phyloP scores from a whole-genome alignment of 2,113 vertebrate species.

The Muntiacus reevesi region DNA sequence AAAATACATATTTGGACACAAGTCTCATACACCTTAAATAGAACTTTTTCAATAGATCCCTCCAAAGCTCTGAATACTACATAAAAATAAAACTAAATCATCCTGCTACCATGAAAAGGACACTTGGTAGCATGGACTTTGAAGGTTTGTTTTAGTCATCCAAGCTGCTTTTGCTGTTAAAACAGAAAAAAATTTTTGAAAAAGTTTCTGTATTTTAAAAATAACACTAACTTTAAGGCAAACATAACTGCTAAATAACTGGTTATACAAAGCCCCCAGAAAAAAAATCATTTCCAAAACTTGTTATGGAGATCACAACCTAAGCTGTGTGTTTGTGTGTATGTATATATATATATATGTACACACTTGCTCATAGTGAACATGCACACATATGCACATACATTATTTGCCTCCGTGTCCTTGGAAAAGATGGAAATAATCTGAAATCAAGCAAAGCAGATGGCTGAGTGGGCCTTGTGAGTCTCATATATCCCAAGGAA shows the following conservation, averaged over 20 bases:
- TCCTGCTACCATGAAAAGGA: neutral
- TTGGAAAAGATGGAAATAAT: slow-evolving; percentile 52
- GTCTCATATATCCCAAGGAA: slow-evolving; percentile 9
- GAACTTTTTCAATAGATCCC: neutral
- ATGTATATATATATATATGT: rapidly evolving
- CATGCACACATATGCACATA: neutral
- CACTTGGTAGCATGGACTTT: neutral
- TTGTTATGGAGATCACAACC: neutral
- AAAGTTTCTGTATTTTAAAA: slow-evolving; percentile 11
- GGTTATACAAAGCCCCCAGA: neutral
- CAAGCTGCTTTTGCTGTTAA: neutral
- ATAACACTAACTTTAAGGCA: neutral
- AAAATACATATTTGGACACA: neutral
- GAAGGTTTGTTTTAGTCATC: neutral
- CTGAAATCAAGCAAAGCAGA: slow-evolving; percentile 52
- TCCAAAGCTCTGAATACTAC: neutral
- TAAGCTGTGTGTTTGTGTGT: neutral
- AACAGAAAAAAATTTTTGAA: neutral
- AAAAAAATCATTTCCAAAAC: neutral
- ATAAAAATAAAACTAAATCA: neutral
- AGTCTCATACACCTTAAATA: neutral
- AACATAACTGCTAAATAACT: neutral
- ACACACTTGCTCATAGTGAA: neutral
- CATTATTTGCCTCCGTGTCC: neutral
- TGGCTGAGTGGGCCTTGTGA: slow-evolving; percentile 53